phyloP scores from a whole-genome alignment of 2,888 invertebrate genomes.

The Pseudanteris insignis region DNA sequence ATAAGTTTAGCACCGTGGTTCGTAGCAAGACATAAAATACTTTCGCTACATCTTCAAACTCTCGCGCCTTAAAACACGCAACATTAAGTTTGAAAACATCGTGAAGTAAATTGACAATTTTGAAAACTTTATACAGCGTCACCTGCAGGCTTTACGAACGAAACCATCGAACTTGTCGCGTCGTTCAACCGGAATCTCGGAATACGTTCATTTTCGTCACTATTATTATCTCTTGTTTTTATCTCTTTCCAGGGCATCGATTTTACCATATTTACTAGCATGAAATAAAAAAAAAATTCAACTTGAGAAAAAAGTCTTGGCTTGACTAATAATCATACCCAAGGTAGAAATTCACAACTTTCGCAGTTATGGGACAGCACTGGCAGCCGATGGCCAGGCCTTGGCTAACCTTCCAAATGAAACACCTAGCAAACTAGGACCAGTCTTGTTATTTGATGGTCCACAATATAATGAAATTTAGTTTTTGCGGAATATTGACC shows the following conservation, averaged over 20 bases:
- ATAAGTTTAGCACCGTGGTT: no score
- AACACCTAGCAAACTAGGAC: no score
- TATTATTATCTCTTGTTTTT: constrained; percentile 38
- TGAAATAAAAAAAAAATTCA: no score
- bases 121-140: constrained; percentile 42
- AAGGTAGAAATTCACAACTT: no score
- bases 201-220: constrained; percentile 42
- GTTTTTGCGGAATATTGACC: no score
- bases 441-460: no score
- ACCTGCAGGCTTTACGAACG: constrained; percentile 36
- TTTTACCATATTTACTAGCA: constrained; percentile 33
- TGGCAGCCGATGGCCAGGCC: no score
- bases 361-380: no score
- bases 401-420: no score
- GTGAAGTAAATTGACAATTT: constrained; percentile 43
- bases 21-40: constrained; percentile 36
- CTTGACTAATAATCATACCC: no score
- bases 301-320: no score
- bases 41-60: constrained; percentile 36
- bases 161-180: constrained; percentile 43
- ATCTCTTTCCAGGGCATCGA: constrained; percentile 30
- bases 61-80: constrained; percentile 28
- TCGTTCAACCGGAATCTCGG: constrained; percentile 33
- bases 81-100: constrained; percentile 36
- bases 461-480: no score